These are phyloP conservation scores for Hozukius guyotensis DNA, from an alignment of 2,797 vertebrate species.

Conservation along the genomic window DNA sequence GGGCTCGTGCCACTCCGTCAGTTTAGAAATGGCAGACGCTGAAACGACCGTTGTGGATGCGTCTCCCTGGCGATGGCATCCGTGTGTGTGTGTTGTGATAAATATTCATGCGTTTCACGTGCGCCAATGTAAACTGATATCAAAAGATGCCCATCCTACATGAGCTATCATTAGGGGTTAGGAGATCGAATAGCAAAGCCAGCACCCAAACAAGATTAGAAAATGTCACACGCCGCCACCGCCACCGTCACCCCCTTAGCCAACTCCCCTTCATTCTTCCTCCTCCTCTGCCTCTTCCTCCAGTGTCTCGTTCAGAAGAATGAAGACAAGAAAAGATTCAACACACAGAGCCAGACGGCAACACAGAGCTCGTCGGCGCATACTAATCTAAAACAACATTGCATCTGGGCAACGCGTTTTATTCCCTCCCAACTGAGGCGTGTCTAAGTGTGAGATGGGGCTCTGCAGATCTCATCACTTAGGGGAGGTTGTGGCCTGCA, in stretches of 20 bases:
- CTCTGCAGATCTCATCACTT: slow-evolving; percentile 72
- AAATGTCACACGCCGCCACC: slow-evolving; percentile 56
- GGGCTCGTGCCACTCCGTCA: slow-evolving; percentile 4
- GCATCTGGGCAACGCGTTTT: slow-evolving; percentile 48
- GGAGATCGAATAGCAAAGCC: slow-evolving; percentile 55
- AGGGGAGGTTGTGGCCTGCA: slow-evolving; percentile 59
- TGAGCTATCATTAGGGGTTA: slow-evolving; percentile 53
- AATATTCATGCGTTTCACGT: slow-evolving; percentile 62
- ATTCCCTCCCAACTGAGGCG: slow-evolving; percentile 48
- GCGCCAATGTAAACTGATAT: slow-evolving; percentile 44
- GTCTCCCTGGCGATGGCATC: slow-evolving; percentile 24
- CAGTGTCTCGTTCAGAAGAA: slow-evolving; percentile 48
- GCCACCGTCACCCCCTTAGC: neutral
- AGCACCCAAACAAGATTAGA: slow-evolving; percentile 70
- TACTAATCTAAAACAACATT: slow-evolving; percentile 72
- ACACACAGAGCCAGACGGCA: slow-evolving; percentile 47
- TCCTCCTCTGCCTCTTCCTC: slow-evolving; percentile 4
- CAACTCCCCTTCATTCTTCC: neutral
- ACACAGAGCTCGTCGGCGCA: slow-evolving; percentile 48
- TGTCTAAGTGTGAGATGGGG: slow-evolving; percentile 64
- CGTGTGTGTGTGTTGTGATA: slow-evolving; percentile 24
- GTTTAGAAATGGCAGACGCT: slow-evolving; percentile 8
- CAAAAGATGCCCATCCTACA: slow-evolving; percentile 41
- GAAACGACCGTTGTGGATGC: slow-evolving; percentile 14
- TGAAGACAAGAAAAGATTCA: slow-evolving; percentile 58